Conservation (phyloP, 2,113 vertebrate genomes). For the Channa argus region DNA sequence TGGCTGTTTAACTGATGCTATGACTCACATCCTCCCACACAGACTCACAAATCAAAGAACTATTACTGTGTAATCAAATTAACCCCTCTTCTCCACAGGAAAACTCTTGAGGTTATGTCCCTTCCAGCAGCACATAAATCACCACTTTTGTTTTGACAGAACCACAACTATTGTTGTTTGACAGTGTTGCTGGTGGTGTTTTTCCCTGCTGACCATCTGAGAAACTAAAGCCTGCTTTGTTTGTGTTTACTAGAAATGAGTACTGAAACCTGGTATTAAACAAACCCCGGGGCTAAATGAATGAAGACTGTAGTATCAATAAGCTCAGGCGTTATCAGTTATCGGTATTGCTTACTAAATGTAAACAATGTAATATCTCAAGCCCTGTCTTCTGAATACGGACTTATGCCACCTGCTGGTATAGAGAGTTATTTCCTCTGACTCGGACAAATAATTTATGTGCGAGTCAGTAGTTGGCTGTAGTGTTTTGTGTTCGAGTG, state of each 20-base stretch:
- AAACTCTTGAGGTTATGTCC: background rate
- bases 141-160: conserved; percentile 1
- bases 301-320: too few species aligned
- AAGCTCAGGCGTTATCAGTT: too few species aligned
- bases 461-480: too few species aligned
- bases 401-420: too few species aligned
- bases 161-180: conserved; percentile 19
- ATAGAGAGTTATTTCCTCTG: too few species aligned
- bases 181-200: background rate
- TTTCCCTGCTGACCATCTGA: conserved; percentile 17
- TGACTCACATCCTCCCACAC: conserved; percentile 50
- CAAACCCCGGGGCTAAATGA: conserved; percentile 1
- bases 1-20: background rate
- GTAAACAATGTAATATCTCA: too few species aligned
- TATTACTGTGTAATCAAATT: conserved; percentile 32
- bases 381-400: too few species aligned
- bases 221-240: conserved; percentile 42
- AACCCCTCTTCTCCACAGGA: conserved; percentile 11
- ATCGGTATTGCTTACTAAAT: too few species aligned
- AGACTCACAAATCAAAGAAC: conserved; percentile 12
- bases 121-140: conserved; percentile 9
- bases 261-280: conserved; percentile 31
- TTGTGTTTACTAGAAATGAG: conserved; percentile 4
- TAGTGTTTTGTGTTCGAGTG: too few species aligned
- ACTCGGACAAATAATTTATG: too few species aligned